Evolutionary conservation across 1,140 invertebrate genomes (phyloP).

Genomic region (Heterodera schachtii): DNA sequence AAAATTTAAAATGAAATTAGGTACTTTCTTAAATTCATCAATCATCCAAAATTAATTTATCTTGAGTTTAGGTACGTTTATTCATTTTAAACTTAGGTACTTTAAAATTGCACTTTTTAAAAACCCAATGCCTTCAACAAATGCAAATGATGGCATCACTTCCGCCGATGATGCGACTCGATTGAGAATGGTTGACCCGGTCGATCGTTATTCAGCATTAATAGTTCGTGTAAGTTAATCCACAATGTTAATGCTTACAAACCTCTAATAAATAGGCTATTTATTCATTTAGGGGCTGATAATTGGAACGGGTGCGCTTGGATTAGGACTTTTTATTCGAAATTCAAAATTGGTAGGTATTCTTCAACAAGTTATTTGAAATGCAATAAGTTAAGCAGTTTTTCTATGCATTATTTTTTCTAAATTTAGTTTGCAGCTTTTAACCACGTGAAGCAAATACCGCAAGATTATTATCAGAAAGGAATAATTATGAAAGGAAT

Average conservation of each 20-base stretch:
- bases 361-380: background rate
- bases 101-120: background rate
- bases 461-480: constrained; percentile 59
- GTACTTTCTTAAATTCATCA: no score
- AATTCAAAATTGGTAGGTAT: constrained; percentile 53
- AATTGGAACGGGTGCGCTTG: constrained; percentile 52
- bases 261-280: background rate
- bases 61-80: no score
- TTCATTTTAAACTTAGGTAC: no score
- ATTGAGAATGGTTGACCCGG: constrained; percentile 16
- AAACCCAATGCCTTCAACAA: background rate
- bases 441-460: constrained; percentile 61
- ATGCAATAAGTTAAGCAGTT: no score
- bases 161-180: background rate
- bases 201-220: constrained; percentile 21
- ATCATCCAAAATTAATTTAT: no score
- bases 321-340: constrained; percentile 47
- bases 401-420: background rate
- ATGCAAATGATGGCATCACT: background rate
- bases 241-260: no score
- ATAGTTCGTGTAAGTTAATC: constrained; percentile 23
- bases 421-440: constrained; percentile 55
- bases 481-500: constrained; percentile 58
- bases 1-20: no score
- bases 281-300: constrained; percentile 51